phyloP scores from a whole-genome alignment of 2,888 invertebrate genomes.

The Xestia ashworthii region DNA sequence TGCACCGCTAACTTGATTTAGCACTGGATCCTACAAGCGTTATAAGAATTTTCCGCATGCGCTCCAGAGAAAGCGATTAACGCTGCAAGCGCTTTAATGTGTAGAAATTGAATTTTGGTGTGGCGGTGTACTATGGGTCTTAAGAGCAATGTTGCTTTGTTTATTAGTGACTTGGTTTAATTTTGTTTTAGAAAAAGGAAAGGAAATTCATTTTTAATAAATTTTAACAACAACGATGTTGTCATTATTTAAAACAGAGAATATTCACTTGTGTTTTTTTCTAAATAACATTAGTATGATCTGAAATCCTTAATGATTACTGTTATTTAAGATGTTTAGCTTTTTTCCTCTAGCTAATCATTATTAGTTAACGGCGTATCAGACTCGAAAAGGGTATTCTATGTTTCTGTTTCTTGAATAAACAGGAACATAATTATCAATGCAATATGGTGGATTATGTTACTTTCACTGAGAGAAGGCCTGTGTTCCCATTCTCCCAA shows the following conservation, averaged over 20 bases:
- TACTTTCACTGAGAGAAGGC: neutral
- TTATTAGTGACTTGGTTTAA: slow-evolving; percentile 46
- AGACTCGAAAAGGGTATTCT: neutral
- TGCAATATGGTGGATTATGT: neutral
- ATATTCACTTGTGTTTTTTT: neutral
- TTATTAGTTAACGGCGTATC: neutral
- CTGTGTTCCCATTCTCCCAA: neutral
- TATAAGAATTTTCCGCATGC: slow-evolving; percentile 65
- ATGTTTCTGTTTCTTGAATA: neutral
- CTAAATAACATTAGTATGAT: neutral
- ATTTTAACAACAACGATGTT: slow-evolving; percentile 19
- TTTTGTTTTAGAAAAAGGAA: slow-evolving; percentile 34
- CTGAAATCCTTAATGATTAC: neutral
- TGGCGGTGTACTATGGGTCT: slow-evolving; percentile 41
- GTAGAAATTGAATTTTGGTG: slow-evolving; percentile 60
- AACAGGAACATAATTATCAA: neutral
- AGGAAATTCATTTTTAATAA: slow-evolving; percentile 3
- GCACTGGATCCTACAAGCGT: slow-evolving; percentile 62
- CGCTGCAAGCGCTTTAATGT: slow-evolving; percentile 59
- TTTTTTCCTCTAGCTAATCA: neutral
- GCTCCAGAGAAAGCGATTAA: slow-evolving; percentile 63
- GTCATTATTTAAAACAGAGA: neutral
- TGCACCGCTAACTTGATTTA: slow-evolving; percentile 69
- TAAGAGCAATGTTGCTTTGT: slow-evolving; percentile 49
- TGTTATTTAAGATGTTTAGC: neutral